Evolutionary conservation across 2,113 vertebrate species (phyloP).

Genomic region (Ailuropoda melanoleuca): DNA sequence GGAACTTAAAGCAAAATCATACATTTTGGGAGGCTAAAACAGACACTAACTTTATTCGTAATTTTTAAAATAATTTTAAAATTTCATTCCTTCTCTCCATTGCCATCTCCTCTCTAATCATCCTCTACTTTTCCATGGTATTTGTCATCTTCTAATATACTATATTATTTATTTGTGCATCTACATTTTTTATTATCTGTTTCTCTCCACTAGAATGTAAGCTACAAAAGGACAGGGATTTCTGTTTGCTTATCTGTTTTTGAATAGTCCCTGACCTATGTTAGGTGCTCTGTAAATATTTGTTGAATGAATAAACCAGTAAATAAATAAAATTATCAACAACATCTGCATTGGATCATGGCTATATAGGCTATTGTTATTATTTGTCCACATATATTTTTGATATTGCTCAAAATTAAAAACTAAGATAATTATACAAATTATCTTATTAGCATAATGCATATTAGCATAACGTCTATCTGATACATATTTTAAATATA

Average conservation of each 20-base stretch:
- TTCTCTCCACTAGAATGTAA: neutral
- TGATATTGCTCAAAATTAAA: slow-evolving; percentile 2
- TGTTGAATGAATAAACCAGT: neutral
- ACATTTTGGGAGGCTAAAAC: neutral
- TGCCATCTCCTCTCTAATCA: neutral
- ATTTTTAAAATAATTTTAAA: neutral
- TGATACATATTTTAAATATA: neutral
- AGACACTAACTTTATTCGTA: neutral
- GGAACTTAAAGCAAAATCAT: neutral
- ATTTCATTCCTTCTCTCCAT: neutral
- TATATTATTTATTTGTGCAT: neutral
- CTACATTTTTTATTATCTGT: neutral
- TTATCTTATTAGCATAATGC: neutral
- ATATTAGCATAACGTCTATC: neutral
- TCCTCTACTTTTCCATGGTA: neutral
- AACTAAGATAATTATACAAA: neutral
- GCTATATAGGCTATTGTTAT: neutral
- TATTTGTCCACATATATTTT: neutral
- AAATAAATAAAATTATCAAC: slow-evolving; percentile 26
- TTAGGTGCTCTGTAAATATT: neutral
- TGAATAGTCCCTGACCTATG: neutral
- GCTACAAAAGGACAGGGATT: neutral
- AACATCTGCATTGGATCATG: neutral
- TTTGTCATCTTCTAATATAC: neutral
- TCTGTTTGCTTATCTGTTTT: neutral